A percentile compares a stretch with the other conserved stretches of the same genome.
phyloP scores from a whole-genome alignment of 2,113 vertebrate genomes.

The Nothoprocta pentlandii region DNA sequence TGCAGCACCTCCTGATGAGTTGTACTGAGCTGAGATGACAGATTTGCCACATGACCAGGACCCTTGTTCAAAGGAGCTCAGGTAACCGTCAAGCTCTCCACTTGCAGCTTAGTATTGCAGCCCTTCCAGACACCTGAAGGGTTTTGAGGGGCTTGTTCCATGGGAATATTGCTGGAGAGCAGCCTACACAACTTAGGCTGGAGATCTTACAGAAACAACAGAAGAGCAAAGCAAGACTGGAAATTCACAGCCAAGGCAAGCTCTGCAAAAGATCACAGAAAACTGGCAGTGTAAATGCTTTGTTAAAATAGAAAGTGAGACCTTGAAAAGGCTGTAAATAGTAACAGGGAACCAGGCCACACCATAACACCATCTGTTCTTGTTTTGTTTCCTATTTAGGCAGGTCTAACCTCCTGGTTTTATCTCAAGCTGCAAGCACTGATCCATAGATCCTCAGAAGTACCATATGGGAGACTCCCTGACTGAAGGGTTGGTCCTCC shows the following conservation, averaged over 20 bases:
- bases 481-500: not conserved
- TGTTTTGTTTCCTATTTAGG: not conserved
- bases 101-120: not conserved
- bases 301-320: not conserved
- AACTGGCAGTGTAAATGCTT: not conserved
- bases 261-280: not conserved
- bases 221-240: not conserved
- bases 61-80: not conserved
- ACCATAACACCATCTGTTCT: not conserved
- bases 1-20: not conserved
- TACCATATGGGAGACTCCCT: not conserved
- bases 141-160: not conserved
- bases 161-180: not conserved
- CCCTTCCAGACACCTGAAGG: not conserved
- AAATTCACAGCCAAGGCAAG: not conserved
- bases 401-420: not conserved
- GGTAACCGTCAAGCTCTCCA: not conserved
- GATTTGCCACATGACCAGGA: not conserved
- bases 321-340: not conserved
- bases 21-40: not conserved
- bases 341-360: not conserved
- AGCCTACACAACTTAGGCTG: not conserved
- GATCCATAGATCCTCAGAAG: not conserved
- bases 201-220: not conserved
- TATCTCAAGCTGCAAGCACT: fast-evolving